Evolutionary conservation across 2,888 invertebrate species (phyloP).

Genomic region (Leptura quadrifasciata): DNA sequence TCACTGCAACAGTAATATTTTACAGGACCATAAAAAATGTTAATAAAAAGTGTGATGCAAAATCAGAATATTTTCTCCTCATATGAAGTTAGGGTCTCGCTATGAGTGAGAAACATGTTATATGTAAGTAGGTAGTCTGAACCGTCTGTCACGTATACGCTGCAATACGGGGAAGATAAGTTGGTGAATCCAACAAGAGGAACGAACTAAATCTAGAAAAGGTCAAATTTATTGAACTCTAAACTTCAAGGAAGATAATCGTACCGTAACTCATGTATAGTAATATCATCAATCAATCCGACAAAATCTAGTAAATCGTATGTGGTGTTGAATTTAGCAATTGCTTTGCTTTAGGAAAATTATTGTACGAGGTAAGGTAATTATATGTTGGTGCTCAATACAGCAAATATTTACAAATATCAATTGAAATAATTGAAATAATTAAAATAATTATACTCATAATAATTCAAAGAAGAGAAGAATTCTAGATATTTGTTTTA

Average conservation of each 20-base stretch:
- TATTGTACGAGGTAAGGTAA: not conserved
- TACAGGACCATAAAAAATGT: not conserved
- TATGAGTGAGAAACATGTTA: not conserved
- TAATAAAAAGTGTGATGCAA: not conserved
- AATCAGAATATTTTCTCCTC: not conserved
- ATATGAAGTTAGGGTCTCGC: not conserved
- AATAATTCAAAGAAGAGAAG: no score
- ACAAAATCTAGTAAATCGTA: constrained; percentile 7
- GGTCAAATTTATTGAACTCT: constrained; percentile 18
- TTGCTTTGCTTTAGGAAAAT: not conserved
- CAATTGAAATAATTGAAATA: no score
- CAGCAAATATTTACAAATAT: no score
- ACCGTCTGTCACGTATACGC: not conserved
- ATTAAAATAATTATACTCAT: no score
- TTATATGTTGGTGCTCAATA: not conserved
- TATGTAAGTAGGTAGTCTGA: constrained; percentile 9
- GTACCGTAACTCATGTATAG: not conserved
- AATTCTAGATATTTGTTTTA: no score
- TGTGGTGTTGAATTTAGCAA: constrained; percentile 21
- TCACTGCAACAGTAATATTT: not conserved
- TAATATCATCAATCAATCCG: constrained; percentile 26
- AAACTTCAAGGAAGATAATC: constrained; percentile 18
- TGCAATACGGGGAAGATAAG: not conserved
- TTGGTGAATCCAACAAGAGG: not conserved
- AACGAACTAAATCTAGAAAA: constrained; percentile 21